Evolutionary conservation across 2,113 vertebrate genomes (phyloP), one percentile per base, ranked within the genome.

Genomic region (Oxyruncus cristatus): DNA sequence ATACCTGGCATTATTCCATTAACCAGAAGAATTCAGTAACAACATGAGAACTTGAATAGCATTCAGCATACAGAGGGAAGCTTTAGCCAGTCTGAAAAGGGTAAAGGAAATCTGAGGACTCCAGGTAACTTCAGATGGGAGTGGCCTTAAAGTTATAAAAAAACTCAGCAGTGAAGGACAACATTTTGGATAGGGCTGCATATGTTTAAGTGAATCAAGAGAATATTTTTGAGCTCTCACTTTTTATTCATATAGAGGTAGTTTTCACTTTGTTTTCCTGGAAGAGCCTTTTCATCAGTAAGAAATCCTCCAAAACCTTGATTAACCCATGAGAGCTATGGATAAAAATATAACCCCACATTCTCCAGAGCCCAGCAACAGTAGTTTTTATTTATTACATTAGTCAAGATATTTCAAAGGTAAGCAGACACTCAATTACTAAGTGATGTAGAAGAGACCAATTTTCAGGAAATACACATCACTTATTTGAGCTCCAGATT

Each of bases 101-200:
- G 32, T 79, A 89, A 93, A 94, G 61, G n/a, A 93, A 75, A 89
- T 33, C 22, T 55, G 62, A 92, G 62, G 76, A 87, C 70, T 81
- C 39, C 27, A 85, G 37, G 26, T 53, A 84, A 39, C 10, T 28
- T 52, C 24, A 81, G 44, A 26, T 39, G 8, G 75, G 35, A 89
- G 23, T n/a, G 77, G 19, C 44, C 77, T 76, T 55, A 46, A 14
- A 59, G 27, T 79, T 68, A 61, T 9, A 32, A 81, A 77, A 88
- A 93, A 80, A 33, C 21, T 53, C n/a, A 58, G 35, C 27, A 89
- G 23, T 30, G 37, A 81, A 71, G 24, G 28, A 84, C 55, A 66
- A 63, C 12, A 30, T 66, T 46, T 46, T 8, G 67, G 15, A 68
- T 59, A 71, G 23, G 35, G 12, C 11, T 78, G 14, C 62, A 23